Conservation (phyloP, 2,888 invertebrate genomes). For the Diarsia rubi region DNA sequence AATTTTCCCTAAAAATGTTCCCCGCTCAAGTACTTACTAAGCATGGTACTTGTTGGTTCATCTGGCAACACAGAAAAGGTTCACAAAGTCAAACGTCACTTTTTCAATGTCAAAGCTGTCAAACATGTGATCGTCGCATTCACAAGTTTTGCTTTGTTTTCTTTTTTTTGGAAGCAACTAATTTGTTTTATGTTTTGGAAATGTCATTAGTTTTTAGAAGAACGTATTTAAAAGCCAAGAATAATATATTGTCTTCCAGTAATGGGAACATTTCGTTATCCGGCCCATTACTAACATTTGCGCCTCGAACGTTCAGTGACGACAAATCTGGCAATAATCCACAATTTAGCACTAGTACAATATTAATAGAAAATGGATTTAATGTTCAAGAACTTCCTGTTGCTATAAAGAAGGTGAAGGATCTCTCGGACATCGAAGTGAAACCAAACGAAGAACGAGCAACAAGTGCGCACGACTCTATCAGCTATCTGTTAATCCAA, state of each 20-base stretch:
- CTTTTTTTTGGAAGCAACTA: conserved; percentile 47
- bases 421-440: conserved; percentile 80
- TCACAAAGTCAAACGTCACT: conserved; percentile 7
- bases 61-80: background rate
- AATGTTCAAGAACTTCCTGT: conserved; percentile 93
- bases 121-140: conserved; percentile 45
- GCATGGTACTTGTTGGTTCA: background rate
- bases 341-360: conserved; percentile 86
- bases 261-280: conserved; percentile 66
- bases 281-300: conserved; percentile 61
- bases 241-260: conserved; percentile 73
- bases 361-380: conserved; percentile 93
- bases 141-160: conserved; percentile 33
- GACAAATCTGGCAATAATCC: conserved; percentile 77
- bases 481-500: conserved; percentile 83
- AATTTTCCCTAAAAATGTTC: background rate
- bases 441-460: conserved; percentile 65
- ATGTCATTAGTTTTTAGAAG: conserved; percentile 83
- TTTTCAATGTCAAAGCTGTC: conserved; percentile 30
- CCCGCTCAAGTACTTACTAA: background rate
- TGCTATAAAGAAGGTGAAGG: conserved; percentile 90
- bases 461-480: conserved; percentile 74
- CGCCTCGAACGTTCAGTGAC: conserved; percentile 76
- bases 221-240: conserved; percentile 79
- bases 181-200: conserved; percentile 49